Evolutionary conservation across 2,888 invertebrate genomes (phyloP), one percentile per base, ranked within the genome.

Genomic region (Octodonta nipae): DNA sequence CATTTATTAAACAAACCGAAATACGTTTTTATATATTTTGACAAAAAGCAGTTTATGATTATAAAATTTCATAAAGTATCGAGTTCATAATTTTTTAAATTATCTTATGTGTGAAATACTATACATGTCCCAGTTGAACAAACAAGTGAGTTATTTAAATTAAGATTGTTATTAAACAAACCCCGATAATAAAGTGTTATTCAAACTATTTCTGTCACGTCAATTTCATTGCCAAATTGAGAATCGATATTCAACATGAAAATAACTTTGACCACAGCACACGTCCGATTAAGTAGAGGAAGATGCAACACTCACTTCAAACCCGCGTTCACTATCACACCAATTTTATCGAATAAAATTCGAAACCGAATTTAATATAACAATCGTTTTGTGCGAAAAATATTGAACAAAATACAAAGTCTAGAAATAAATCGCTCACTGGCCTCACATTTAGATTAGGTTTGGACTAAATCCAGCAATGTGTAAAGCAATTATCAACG

Each of bases 331-430:
- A 11, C 22, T n/a, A 22, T 22, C 22, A 22, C 22, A 22, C n/a
- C 22, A 22, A 22, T 22, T 22, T n/a, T 2, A 11, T 4, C 22
- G 11, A 22, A 22, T 22, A 22, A 22, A 22, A 22, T 22, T 22
- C 22, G 22, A 11, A 11, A 22, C 10, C n/a, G 22, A 3, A 22
- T 22, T n/a, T 4, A 22, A 22, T 11, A 22, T 10, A n/a, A n/a
- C n/a, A 22, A 11, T 10, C 22, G 22, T 22, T 22, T 22, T 22
- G 22, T 22, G 22, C 22, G 22, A 22, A 22, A 22, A 22, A 22
- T 22, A n/a, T 22, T 10, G 10, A 22, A 22, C 22, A 22, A 22
- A 22, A 22, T 22, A 22, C 22, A 22, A 10, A 22, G 3, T 22
- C 22, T 11, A 2, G 22, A 22, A 22, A 22, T 22, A 22, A 22